Conservation (phyloP, 2,888 invertebrate species). For the Hecatera dysodea region DNA sequence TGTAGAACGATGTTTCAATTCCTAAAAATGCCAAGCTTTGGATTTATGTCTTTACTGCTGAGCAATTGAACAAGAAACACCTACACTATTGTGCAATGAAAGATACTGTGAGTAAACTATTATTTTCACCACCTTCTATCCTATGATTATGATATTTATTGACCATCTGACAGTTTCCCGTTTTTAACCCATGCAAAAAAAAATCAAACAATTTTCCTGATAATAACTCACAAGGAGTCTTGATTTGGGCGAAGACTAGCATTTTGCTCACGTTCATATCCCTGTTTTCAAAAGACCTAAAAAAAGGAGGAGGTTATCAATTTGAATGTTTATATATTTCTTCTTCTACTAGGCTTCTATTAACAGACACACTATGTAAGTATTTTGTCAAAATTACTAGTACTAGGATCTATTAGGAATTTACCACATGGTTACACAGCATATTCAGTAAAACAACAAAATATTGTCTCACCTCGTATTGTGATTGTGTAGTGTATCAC, state of each 20-base stretch:
- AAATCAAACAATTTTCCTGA: background rate
- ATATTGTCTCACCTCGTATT: background rate
- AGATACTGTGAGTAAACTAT: background rate
- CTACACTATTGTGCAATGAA: background rate
- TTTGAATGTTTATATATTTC: no score
- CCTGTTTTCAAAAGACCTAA: background rate
- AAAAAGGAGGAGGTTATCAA: no score
- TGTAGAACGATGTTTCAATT: conserved; percentile 38
- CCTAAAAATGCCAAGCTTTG: conserved; percentile 2
- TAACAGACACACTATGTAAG: no score
- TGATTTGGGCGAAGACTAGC: background rate
- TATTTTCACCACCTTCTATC: background rate
- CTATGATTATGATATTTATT: background rate
- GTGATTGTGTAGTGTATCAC: conserved; percentile 15
- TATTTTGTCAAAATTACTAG: background rate
- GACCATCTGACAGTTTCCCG: no score
- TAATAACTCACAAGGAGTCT: background rate
- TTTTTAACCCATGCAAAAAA: background rate
- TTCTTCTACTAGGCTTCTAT: no score
- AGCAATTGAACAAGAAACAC: background rate
- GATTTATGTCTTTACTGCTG: conserved; percentile 22
- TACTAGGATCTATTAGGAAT: background rate
- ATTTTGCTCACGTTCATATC: background rate
- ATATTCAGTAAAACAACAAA: background rate
- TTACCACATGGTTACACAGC: background rate